These are phyloP conservation scores for Xanthorhoe designata DNA, from an alignment of 2,888 invertebrate species.

Conservation along the genomic window DNA sequence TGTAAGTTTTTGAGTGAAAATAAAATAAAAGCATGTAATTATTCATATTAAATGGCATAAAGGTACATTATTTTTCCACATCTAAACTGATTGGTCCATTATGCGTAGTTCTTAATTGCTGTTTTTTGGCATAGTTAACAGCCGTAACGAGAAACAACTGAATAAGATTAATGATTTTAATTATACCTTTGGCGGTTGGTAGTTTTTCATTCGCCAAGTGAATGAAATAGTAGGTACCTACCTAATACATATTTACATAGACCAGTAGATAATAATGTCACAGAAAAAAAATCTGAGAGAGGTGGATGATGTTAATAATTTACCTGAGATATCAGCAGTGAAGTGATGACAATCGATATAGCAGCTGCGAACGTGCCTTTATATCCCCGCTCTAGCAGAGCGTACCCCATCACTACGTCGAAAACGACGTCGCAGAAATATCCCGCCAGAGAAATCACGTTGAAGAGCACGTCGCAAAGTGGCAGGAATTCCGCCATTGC, in stretches of 20 bases:
- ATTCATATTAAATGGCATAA: neutral
- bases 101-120: neutral
- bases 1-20: neutral
- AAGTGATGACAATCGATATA: constrained; percentile 89
- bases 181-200: neutral
- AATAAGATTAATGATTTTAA: neutral
- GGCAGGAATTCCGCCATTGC: constrained; percentile 93
- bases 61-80: neutral
- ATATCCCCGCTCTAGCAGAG: constrained; percentile 89
- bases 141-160: neutral
- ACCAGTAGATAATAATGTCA: too few species aligned
- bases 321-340: constrained; percentile 91
- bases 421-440: constrained; percentile 97
- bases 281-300: too few species aligned
- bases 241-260: too few species aligned
- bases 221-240: too few species aligned
- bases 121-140: neutral
- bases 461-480: constrained; percentile 95
- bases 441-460: constrained; percentile 94
- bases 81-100: neutral
- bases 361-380: constrained; percentile 88
- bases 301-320: constrained; percentile 11
- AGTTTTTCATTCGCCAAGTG: too few species aligned
- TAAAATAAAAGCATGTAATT: neutral
- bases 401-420: constrained; percentile 94